Conservation (phyloP, 2,797 vertebrate species). For the Pangasius sanitwongsei region DNA sequence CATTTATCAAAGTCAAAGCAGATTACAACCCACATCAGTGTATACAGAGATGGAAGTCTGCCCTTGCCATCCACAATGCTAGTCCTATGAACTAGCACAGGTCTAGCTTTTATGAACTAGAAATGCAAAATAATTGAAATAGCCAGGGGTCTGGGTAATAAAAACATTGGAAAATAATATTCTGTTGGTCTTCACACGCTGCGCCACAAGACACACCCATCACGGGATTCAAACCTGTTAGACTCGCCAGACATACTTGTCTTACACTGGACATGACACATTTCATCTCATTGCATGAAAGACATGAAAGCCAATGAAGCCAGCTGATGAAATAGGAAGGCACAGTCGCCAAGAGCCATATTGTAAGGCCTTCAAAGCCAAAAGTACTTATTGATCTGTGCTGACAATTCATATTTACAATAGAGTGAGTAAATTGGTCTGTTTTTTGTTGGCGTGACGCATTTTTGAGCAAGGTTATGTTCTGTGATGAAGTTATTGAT, state of each 20-base stretch:
- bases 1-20: conserved; percentile 44
- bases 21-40: conserved; percentile 29
- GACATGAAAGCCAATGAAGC: conserved; percentile 40
- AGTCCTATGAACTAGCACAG: neutral
- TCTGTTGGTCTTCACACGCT: neutral
- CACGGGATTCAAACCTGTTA: conserved; percentile 43
- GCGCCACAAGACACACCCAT: conserved; percentile 30
- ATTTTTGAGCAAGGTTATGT: neutral
- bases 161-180: neutral
- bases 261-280: conserved; percentile 28
- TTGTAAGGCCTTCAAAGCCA: conserved; percentile 29
- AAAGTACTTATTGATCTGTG: conserved; percentile 27
- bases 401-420: conserved; percentile 36
- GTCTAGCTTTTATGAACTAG: neutral
- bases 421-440: conserved; percentile 37
- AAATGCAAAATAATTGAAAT: neutral
- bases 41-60: conserved; percentile 33
- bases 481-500: conserved; percentile 19
- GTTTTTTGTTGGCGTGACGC: conserved; percentile 22
- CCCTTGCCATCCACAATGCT: conserved; percentile 21
- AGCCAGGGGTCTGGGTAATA: neutral
- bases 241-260: conserved; percentile 29
- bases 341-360: conserved; percentile 7
- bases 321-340: conserved; percentile 44
- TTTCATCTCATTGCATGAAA: conserved; percentile 35